Base-by-base conservation (phyloP, 2,797 vertebrate genomes). In the Pantherophis alleghaniensis region DNA sequence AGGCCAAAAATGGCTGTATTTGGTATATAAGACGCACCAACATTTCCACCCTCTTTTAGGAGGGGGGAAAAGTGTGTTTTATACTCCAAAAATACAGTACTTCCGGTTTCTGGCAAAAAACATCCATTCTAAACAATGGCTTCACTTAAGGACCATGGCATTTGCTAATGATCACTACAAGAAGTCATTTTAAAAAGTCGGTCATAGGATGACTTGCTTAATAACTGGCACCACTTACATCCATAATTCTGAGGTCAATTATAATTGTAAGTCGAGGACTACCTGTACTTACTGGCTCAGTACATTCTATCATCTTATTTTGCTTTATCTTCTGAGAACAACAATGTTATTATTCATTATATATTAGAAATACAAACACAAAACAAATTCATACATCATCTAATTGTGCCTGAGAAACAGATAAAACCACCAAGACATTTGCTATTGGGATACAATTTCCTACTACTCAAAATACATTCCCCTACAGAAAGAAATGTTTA, bases 401-500 rank as follows among this genome's bases (percentile, higher is more conserved):
- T 32, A 24, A 87, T 32, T n/a, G 51, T 37, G 47, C 32, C n/a
- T n/a, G 9, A 37, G 42, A 90, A 89, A 26, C 22, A 22, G 61
- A 10, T 3, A 10, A 42, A 32, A n/a, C 47, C 0, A 0, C 86
- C 11, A 0, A 22, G 47, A 53, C 63, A 11, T 74, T 57, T 51
- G 2, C 55, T 2, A 61, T 56, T 5, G 0, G 53, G 20, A 59
- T 24, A 66, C 32, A 22, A 37, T 57, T 42, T 22, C 4, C 14
- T 69, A 47, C 1, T 16, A n/a, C n/a, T 74, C 66, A 74, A 74
- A 74, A 74, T 74, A 74, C 53, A 89, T 26, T 63, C 47, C 61
- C 53, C 6, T n/a, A 0, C 1, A 92, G 53, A 79, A 79, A 56
- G 12, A 1, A 13, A n/a, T 14, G 1, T 0, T 53, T 37, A 0